Percentiles rank a stretch among this genome's conserved stretches.
These are phyloP conservation scores for Diplosoma virens DNA, from an alignment of 23 tunicate genomes.

Conservation along the genomic window DNA sequence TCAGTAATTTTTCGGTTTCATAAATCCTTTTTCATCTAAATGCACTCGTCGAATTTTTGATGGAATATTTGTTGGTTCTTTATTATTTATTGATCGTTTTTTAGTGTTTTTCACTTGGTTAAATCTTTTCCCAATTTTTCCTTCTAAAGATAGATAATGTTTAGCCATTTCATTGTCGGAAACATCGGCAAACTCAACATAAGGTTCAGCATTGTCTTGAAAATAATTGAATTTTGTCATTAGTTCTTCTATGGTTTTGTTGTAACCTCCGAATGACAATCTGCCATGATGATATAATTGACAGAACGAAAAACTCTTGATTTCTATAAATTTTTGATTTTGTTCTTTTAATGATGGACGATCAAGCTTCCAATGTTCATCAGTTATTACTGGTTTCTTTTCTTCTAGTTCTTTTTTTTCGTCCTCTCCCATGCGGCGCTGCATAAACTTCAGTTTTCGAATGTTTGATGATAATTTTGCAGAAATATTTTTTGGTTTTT, in stretches of 20 bases:
- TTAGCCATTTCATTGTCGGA: constrained; percentile 93
- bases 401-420: constrained; percentile 43
- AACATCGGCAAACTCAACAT: constrained; percentile 31
- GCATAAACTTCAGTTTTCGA: constrained; percentile 92
- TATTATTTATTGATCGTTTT: neutral
- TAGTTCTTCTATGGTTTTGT: constrained; percentile 62
- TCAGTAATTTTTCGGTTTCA: too few relatives aligned
- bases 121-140: constrained; percentile 57
- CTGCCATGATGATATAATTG: constrained; percentile 33
- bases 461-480: constrained; percentile 60
- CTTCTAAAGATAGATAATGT: constrained; percentile 51
- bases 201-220: constrained; percentile 22
- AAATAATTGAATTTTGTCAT: constrained; percentile 34
- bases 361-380: constrained; percentile 87
- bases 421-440: constrained; percentile 53
- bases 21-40: constrained; percentile 15
- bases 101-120: constrained; percentile 25
- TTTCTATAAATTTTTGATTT: constrained; percentile 23
- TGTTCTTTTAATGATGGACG: constrained; percentile 37
- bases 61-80: neutral
- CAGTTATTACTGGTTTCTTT: constrained; percentile 30
- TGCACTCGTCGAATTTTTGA: neutral
- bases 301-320: constrained; percentile 21
- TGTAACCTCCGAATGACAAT: constrained; percentile 70
- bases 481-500: too few relatives aligned